These are phyloP conservation scores for Drosophila guanche DNA, from an alignment of 1,140 invertebrate species.

Conservation along the genomic window DNA sequence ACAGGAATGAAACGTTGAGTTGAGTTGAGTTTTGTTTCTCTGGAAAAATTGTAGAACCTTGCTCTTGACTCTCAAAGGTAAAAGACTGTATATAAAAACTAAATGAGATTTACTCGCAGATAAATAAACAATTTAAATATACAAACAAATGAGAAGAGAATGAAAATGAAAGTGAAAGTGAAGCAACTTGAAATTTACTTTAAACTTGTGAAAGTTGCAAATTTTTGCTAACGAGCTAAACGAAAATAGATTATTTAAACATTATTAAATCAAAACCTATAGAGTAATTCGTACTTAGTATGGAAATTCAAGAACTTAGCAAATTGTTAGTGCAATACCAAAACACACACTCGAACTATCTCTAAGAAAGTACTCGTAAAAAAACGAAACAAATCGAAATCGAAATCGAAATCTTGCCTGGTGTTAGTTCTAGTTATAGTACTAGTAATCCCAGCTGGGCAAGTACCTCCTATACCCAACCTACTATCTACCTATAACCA, in stretches of 20 bases:
- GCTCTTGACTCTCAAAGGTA: slow-evolving; percentile 81
- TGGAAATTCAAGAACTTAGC: slow-evolving; percentile 50
- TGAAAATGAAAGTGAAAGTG: slow-evolving; percentile 1
- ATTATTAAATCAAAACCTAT: slow-evolving; percentile 77
- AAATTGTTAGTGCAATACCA: slow-evolving; percentile 49
- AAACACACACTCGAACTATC: slow-evolving; percentile 39
- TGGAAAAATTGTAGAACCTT: slow-evolving; percentile 65
- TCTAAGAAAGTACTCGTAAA: slow-evolving; percentile 25
- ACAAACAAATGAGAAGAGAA: slow-evolving; percentile 14
- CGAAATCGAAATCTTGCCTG: slow-evolving; percentile 23
- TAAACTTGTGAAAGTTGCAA: slow-evolving; percentile 45
- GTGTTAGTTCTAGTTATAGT: slow-evolving; percentile 2
- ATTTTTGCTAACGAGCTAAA: slow-evolving; percentile 23
- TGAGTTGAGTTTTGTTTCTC: slow-evolving; percentile 23
- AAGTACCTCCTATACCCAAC: slow-evolving; percentile 42
- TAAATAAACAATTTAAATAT: slow-evolving; percentile 64
- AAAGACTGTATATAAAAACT: slow-evolving; percentile 79
- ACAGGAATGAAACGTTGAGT: slow-evolving; percentile 45
- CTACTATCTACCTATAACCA: slow-evolving; percentile 41
- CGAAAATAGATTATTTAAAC: slow-evolving; percentile 48
- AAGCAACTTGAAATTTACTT: slow-evolving; percentile 55
- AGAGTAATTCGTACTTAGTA: slow-evolving; percentile 63
- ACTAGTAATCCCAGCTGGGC: slow-evolving; percentile 8
- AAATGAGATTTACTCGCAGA: slow-evolving; percentile 62
- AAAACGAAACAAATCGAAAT: slow-evolving; percentile 13